Evolutionary conservation across 2,113 vertebrate genomes (phyloP).

Genomic region (Labeo rohita): DNA sequence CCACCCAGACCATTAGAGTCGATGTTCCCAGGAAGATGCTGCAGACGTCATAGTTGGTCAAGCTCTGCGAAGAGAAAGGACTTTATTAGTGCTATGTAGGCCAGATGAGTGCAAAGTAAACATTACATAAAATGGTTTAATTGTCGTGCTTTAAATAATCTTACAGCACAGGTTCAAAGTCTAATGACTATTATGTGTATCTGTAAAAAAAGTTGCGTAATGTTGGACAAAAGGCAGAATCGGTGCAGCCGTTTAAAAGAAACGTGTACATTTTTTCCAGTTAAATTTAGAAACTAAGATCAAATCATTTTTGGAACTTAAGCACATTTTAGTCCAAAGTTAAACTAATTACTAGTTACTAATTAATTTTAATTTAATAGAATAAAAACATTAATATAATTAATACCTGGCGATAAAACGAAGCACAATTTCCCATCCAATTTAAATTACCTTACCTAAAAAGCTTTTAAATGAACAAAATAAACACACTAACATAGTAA

Average conservation of each 20-base stretch:
- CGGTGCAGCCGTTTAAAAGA: neutral
- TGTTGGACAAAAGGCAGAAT: no score
- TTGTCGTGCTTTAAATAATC: neutral
- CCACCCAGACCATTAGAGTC: conserved; percentile 92
- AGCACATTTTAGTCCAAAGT: neutral
- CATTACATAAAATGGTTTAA: neutral
- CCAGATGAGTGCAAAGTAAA: neutral
- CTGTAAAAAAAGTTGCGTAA: neutral
- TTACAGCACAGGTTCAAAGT: neutral
- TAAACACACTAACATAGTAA: neutral
- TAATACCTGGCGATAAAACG: neutral
- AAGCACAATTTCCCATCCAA: neutral
- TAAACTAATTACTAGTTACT: neutral
- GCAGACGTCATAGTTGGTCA: conserved; percentile 93
- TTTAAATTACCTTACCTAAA: neutral
- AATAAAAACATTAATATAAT: neutral
- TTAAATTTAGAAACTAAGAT: neutral
- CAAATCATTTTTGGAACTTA: neutral
- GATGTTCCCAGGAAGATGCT: conserved; percentile 95
- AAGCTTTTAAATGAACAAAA: neutral
- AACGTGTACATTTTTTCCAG: neutral
- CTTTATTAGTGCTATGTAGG: neutral
- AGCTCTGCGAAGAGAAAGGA: conserved; percentile 73
- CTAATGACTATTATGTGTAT: neutral
- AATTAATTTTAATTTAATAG: no score